Base-by-base conservation (phyloP, 2,888 invertebrate genomes). In the Eustalomyia histrio region DNA sequence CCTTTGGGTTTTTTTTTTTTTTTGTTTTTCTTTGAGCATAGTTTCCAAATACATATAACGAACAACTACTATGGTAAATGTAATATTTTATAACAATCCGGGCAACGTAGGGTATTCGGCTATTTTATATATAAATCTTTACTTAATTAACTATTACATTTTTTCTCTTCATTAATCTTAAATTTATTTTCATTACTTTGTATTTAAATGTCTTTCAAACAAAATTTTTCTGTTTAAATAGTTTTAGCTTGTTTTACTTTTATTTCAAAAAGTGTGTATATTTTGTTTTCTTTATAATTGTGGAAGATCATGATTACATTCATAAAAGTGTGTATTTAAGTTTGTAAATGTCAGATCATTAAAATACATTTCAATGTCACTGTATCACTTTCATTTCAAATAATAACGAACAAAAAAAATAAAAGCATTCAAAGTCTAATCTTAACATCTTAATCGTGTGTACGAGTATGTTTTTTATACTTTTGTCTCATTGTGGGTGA, bases 351-450 rank as follows among this genome's bases (percentile, higher is more conserved):
- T n/a, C 17, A 72, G 60, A 72, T 76, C 21, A 53, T 71, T 71
- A 71, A 76, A 64, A 68, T 16, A 1, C 39, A 72, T 76, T 80
- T 80, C 80, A 80, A 80, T 80, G 80, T 76, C 80, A 76, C 75
- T 73, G 68, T 72, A 72, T 67, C 58, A 80, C 80, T 80, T 80
- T 80, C 80, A 76, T 79, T 73, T 67, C 33, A 63, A 29, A 47
- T 47, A 47, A 50, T 29, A 50, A 8, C 0, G 29, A 63, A 17
- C 16, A 21, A 50, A 21, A 12, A 24, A 50, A 63, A 24, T 2
- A n/a, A n/a, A n/a, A 8, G 16, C 55, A 12, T 69, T 69, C 39
- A 68, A 69, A 61, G 35, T 68, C 68, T 39, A 21, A 57, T n/a
- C n/a, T n/a, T 68, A 67, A 76, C 72, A 80, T 76, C 76, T 76